Percentiles rank a stretch among this genome's conserved stretches.
phyloP scores from a whole-genome alignment of 2,797 vertebrate genomes.

The Microctenopoma stevenorrisi region DNA sequence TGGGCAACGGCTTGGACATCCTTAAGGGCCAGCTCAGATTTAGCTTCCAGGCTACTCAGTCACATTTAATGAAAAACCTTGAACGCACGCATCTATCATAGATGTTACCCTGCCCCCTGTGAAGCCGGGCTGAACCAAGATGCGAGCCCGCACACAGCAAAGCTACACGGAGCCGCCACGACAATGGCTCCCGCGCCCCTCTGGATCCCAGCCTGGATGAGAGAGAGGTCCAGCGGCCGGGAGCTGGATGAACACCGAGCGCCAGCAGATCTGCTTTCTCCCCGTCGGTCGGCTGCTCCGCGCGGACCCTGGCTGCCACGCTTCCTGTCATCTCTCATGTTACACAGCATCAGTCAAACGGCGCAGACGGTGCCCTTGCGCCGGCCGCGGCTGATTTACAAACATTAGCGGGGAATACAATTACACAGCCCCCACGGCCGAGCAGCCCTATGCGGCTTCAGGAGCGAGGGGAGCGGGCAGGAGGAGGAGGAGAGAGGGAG shows the following conservation, averaged over 20 bases:
- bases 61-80: conserved; percentile 52
- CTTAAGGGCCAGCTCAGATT: conserved; percentile 54
- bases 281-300: conserved; percentile 73
- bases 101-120: conserved; percentile 1
- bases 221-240: conserved; percentile 67
- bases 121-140: conserved; percentile 36
- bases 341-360: conserved; percentile 91
- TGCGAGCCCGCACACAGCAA: conserved; percentile 43
- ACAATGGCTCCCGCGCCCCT: conserved; percentile 63
- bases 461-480: conserved; percentile 45
- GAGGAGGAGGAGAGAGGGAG: not conserved
- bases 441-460: conserved; percentile 82
- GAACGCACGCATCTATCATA: conserved; percentile 46
- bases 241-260: conserved; percentile 83
- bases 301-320: conserved; percentile 80
- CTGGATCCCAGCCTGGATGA: conserved; percentile 61
- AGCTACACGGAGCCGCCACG: conserved; percentile 46
- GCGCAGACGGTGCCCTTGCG: conserved; percentile 86
- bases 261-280: conserved; percentile 75
- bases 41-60: conserved; percentile 45
- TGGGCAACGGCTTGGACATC: conserved; percentile 54
- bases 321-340: conserved; percentile 89
- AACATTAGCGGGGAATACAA: conserved; percentile 93
- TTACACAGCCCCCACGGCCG: conserved; percentile 84
- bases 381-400: conserved; percentile 90